Evolutionary conservation across 2,888 invertebrate species (phyloP).

Genomic region (Coelinius sp.): DNA sequence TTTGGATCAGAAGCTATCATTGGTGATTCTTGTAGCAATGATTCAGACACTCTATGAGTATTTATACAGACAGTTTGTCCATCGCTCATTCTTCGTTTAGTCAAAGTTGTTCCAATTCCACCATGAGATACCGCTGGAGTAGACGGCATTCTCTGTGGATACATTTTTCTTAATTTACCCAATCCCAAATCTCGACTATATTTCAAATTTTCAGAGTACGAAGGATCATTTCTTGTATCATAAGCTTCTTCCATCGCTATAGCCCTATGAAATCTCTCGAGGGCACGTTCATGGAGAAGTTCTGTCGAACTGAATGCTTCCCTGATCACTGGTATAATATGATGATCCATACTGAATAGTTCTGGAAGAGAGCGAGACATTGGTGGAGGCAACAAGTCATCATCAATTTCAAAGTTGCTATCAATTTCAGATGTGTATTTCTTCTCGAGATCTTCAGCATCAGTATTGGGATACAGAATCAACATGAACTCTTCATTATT

Average conservation of each 20-base stretch:
- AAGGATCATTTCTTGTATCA: conserved; percentile 51
- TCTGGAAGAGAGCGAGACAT: conserved; percentile 88
- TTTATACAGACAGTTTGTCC: conserved; percentile 56
- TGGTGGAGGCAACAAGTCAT: conserved; percentile 82
- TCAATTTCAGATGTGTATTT: conserved; percentile 42
- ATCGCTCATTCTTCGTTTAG: conserved; percentile 63
- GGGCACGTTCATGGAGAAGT: conserved; percentile 84
- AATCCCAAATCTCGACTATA: conserved; percentile 42
- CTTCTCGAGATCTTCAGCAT: conserved; percentile 47
- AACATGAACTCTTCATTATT: conserved; percentile 86
- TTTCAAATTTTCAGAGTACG: conserved; percentile 43
- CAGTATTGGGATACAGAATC: conserved; percentile 78
- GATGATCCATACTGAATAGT: conserved; percentile 75
- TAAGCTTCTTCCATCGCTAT: conserved; percentile 81
- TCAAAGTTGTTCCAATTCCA: conserved; percentile 53
- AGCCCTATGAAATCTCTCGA: conserved; percentile 86
- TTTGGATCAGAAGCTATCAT: conserved; percentile 62
- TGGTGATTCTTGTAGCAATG: conserved; percentile 44
- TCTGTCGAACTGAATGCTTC: conserved; percentile 87
- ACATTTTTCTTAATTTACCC: conserved; percentile 54
- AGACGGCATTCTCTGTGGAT: conserved; percentile 71
- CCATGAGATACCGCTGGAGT: conserved; percentile 68
- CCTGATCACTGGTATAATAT: conserved; percentile 74
- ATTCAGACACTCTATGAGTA: conserved; percentile 44
- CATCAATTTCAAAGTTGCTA: conserved; percentile 66